These are phyloP conservation scores for Cerceris ruficornis DNA, from an alignment of 2,888 invertebrate genomes.

Conservation along the genomic window DNA sequence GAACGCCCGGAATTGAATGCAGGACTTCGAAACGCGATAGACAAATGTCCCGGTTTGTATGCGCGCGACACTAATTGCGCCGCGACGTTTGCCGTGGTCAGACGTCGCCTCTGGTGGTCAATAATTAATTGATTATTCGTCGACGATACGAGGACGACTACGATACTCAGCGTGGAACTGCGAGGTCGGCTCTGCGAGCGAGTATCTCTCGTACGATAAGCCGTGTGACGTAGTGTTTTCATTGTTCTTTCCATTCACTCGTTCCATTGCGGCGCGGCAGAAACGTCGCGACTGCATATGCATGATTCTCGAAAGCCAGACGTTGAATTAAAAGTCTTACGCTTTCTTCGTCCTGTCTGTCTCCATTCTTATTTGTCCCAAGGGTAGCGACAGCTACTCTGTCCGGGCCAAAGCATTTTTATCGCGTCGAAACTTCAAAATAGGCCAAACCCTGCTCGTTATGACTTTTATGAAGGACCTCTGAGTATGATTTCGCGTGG, in stretches of 20 bases:
- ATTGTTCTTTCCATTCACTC: constrained; percentile 64
- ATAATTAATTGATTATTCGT: constrained; percentile 63
- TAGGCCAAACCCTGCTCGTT: not conserved
- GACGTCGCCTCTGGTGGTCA: constrained; percentile 39
- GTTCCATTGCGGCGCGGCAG: constrained; percentile 30
- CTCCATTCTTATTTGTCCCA: not conserved
- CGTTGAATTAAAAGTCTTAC: constrained; percentile 21
- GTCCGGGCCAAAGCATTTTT: not conserved
- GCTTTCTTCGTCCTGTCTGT: not conserved
- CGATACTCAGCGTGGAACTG: constrained; percentile 20
- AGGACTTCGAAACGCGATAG: constrained; percentile 11
- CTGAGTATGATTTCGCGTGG: constrained; percentile 30
- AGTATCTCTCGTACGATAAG: constrained; percentile 60
- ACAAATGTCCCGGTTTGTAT: constrained; percentile 9
- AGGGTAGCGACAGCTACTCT: not conserved
- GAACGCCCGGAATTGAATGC: not conserved
- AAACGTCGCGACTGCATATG: constrained; percentile 21
- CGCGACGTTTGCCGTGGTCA: constrained; percentile 42
- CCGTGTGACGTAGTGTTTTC: constrained; percentile 58
- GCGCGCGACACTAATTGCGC: constrained; percentile 36
- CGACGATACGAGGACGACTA: constrained; percentile 20
- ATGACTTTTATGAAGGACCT: constrained; percentile 17
- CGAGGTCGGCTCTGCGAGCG: not conserved
- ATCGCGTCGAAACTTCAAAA: not conserved
- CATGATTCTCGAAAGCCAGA: constrained; percentile 5